These are phyloP conservation scores for Isaurus tuberculatus DNA, from an alignment of 92 coral and sea anemone species.

Conservation along the genomic window DNA sequence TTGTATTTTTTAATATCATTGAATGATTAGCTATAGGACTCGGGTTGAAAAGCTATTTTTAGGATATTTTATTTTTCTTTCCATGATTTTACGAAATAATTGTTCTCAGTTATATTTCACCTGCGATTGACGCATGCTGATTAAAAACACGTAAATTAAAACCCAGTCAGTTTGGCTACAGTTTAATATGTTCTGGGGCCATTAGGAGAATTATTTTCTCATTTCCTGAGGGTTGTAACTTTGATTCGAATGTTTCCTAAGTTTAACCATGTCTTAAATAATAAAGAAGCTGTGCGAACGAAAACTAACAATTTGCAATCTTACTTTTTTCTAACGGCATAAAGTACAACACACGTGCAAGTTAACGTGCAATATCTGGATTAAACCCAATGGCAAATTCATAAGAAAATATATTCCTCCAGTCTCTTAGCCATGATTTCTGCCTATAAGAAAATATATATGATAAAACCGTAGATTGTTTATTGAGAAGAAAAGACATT, in stretches of 20 bases:
- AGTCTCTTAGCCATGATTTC: neutral
- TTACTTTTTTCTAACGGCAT: neutral
- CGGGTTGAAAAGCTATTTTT: too few species aligned
- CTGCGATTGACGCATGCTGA: slow-evolving; percentile 21
- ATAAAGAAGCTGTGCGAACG: neutral
- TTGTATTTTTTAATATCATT: too few species aligned
- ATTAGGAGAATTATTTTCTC: slow-evolving; percentile 29
- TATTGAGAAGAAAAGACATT: neutral
- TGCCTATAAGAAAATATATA: neutral
- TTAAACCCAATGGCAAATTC: neutral
- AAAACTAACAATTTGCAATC: neutral
- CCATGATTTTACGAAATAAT: too few species aligned
- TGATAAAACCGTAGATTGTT: neutral
- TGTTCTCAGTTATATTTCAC: slow-evolving; percentile 2
- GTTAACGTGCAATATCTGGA: neutral
- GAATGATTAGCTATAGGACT: too few species aligned
- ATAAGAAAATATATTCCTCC: neutral
- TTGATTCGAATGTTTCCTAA: slow-evolving; percentile 35
- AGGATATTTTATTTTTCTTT: too few species aligned
- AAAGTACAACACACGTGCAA: neutral
- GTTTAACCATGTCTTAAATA: neutral
- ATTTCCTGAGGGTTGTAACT: slow-evolving; percentile 46
- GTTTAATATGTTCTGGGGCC: slow-evolving; percentile 29
- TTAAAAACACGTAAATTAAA: slow-evolving; percentile 34
- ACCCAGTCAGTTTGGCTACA: slow-evolving; percentile 29